Base-by-base conservation (phyloP, 2,888 invertebrate species). In the Conops quadrifasciatus region DNA sequence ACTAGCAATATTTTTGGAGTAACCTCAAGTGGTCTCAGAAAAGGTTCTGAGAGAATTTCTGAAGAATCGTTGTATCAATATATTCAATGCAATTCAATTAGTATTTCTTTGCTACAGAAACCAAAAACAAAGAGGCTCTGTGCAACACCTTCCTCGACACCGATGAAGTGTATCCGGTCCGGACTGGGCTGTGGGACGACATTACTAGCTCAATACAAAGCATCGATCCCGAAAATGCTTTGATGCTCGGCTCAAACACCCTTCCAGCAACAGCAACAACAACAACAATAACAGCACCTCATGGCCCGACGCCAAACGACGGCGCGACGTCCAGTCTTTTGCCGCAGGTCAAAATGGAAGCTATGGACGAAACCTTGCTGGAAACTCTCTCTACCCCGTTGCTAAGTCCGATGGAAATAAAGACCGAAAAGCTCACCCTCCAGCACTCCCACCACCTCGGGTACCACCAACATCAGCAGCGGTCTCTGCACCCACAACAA, bases 101-200 rank as follows among this genome's bases (percentile, higher is more conserved):
- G 16, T 60, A 4, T 60, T 15, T 59, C 30, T 58, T 28, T 36
- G 36, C 13, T 64, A 28, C 63, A 85, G 85, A 86, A 78, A 82
- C 83, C 81, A 85, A 85, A 84, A 83, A 82, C 77, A 85, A 85
- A 83, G 86, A 86, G 82, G 82, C 83, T 80, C 81, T 83, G 75
- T 81, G 81, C 74, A 78, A 79, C 71, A 77, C 78, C 47, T 84
- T 82, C 67, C 76, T 78, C 66, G 84, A 85, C 73, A 81, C 84
- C 71, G 95, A 95, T 87, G 95, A 95, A 87, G 92, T 93, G 68
- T 95, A 94, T 87, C 90, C 94, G 78, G 68, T 62, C 11, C 91
- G 94, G 80, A 94, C 95, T 59, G 93, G 94, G 45, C 89, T 95
- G 56, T 95, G 95, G 95, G 95, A 95, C 87, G 95, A 95, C 88